Evolutionary conservation across 2,888 invertebrate species (phyloP), one percentile per base, ranked within the genome.

Genomic region (Pyrocoelia pectoralis): DNA sequence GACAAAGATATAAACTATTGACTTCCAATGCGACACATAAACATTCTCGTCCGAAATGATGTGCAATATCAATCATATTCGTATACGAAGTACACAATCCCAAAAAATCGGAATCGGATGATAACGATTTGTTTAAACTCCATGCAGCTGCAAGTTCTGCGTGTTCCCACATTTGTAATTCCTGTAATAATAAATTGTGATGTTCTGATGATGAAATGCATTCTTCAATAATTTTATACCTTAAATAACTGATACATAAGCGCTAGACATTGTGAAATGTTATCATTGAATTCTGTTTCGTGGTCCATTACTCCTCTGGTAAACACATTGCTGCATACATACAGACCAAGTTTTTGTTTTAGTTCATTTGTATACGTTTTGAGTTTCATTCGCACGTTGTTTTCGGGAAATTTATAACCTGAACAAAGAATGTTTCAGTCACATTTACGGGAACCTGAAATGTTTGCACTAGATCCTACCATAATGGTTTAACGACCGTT

Each of bases 61-160:
- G 77, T 4, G 80, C 77, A 0, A 81, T 77, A 2, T 74, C 70
- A 17, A 85, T 76, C 77, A 87, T 81, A 65, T 86, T 85, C 0
- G 83, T 82, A 65, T 86, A 88, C n/a, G 84, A 80, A 2, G 77
- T 72, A 68, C 87, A 87, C 1, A 88, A 74, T 0, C 83, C 76
- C 0, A 82, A 76, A 63, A 88, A 86, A 71, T 87, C 84, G 1
- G 82, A 81, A 65, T 83, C 83, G 0, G 84, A 82, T 48, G 81
- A 75, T 10, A 86, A 69, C 0, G 86, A 85, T 61, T 83, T 83
- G 54, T 82, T 83, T 43, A 88, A 74, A 15, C 85, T 81, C 85
- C 87, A 86, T 58, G 85, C 80, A 0, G 88, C 87, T 1, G 87
- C 86, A 54, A 88, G 73, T 50, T 81, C 81, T 0, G 87, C 86